Base-by-base conservation (phyloP, 2,888 invertebrate species). In the Ceramica pisi region DNA sequence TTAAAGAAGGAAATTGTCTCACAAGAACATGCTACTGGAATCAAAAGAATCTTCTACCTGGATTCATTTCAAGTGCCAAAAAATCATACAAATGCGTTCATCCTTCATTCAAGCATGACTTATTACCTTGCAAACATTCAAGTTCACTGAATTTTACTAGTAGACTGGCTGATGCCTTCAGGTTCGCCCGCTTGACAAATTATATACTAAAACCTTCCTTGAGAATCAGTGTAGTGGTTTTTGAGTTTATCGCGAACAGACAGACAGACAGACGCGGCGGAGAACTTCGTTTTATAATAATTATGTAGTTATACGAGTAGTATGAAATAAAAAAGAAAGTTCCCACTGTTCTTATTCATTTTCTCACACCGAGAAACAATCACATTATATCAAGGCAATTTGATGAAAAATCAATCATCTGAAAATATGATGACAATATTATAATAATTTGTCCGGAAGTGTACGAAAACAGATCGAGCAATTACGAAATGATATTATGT, bases 381-480 rank as follows among this genome's bases (percentile, higher is more conserved):
- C 26, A 23, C 1, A 10, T 23, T 26, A 0, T n/a, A 48, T 7
- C 23, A 23, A 14, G 35, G 10, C 1, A 64, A 67, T 50, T 38
- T 31, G n/a, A n/a, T n/a, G n/a, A n/a, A n/a, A 50, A 51, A 6
- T 41, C 19, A 7, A n/a, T 38, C 6, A 21, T 31, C 14, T 21
- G 8, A 48, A 64, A 56, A 69, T 21, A 38, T 4, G 1, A 38
- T 31, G 4, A 44, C 10, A 5, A n/a, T 7, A 48, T 38, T 57
- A n/a, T 7, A 48, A 26, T 57, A n/a, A 67, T 60, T 69, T 62
- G n/a, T 19, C 57, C 46, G 12, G 10, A 61, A 67, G 41, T 56
- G 35, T 67, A 56, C 51, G 23, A 74, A 67, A 74, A 69, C 46
- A 9, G 14, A 53, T 50, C n/a, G 38, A 46, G 23, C 51, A 51